Base-by-base conservation (phyloP, 2,888 invertebrate genomes). In the Neria commutata region DNA sequence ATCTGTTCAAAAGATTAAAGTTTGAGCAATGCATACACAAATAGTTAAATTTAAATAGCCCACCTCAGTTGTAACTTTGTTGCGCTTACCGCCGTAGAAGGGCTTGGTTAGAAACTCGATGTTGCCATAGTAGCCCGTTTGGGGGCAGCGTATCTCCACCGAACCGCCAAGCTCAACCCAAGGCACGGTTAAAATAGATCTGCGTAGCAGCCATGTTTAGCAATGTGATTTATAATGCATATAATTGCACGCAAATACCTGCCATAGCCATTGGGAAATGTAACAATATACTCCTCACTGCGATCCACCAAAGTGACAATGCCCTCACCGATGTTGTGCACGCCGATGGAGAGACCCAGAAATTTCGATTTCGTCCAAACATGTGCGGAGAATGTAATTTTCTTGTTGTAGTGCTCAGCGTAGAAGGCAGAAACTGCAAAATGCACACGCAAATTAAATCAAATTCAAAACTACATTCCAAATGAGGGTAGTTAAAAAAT, bases 291-390 rank as follows among this genome's bases (percentile, higher is more conserved):
- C 75, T 98, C 94, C 79, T 99, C 98, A 56, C 92, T 93, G 63
- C 90, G 86, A 71, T 98, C 94, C 57, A 95, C 83, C 6, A 99
- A 85, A 3, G 91, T 92, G n/a, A 99, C 91, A 33, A 90, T 87
- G 2, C 98, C 98, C 74, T 92, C 90, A 3, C 99, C 99, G 54
- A 99, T 93, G 82, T 98, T 98, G 76, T 98, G 94, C 0, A 95
- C 94, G n/a, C 98, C 98, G 70, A 96, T 92, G 11, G 98, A 98
- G 21, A 99, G 85, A 0, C 99, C 99, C 21, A 99, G 87, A 84
- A 99, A 99, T 85, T 98, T 98, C 74, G 98, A 98, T 83, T 98
- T 98, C 5, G 99, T 99, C 93, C 98, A 99, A 53, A 99, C 94
- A 83, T 95, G 95, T 6, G 97, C 98, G 75, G 94, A 91, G 81